These are phyloP conservation scores for Drosophila melanica DNA, from an alignment of 1,140 invertebrate species.

Conservation along the genomic window DNA sequence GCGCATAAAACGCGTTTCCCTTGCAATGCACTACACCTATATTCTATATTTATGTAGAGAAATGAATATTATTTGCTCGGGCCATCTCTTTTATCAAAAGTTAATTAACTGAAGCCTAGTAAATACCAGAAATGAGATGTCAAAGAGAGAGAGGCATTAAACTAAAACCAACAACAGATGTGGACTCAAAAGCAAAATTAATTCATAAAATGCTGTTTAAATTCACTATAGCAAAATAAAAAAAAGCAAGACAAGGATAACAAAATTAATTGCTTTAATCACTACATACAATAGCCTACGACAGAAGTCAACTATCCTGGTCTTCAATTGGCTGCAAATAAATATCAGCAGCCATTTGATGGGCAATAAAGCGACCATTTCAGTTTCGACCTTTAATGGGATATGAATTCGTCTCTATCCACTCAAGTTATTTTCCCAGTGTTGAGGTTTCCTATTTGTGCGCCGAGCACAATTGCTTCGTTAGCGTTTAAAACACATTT, in stretches of 20 bases:
- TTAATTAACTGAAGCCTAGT: conserved; percentile 1
- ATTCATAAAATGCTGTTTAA: neutral
- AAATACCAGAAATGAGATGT: neutral
- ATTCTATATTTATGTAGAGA: too few relatives aligned
- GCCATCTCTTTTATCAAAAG: neutral
- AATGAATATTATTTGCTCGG: neutral
- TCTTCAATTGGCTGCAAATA: neutral
- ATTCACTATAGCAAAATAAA: neutral
- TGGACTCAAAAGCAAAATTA: conserved; percentile 1
- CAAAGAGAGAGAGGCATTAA: conserved; percentile 3
- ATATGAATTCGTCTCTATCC: neutral
- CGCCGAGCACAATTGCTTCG: conserved; percentile 59
- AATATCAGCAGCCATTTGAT: conserved; percentile 2
- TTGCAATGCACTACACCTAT: too few relatives aligned
- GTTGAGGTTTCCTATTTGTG: neutral
- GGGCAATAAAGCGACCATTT: conserved; percentile 9
- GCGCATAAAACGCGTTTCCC: neutral
- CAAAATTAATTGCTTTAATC: conserved; percentile 56
- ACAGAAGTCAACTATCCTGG: neutral
- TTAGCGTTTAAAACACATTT: conserved; percentile 60
- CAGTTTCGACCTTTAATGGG: neutral
- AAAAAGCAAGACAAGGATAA: conserved; percentile 12
- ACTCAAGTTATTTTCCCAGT: neutral
- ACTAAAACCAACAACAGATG: neutral
- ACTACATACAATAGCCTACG: conserved; percentile 33